These are phyloP conservation scores for Apostichopus japonicus DNA, from an alignment of 35 echinoderm and acorn worm species.

Conservation along the genomic window DNA sequence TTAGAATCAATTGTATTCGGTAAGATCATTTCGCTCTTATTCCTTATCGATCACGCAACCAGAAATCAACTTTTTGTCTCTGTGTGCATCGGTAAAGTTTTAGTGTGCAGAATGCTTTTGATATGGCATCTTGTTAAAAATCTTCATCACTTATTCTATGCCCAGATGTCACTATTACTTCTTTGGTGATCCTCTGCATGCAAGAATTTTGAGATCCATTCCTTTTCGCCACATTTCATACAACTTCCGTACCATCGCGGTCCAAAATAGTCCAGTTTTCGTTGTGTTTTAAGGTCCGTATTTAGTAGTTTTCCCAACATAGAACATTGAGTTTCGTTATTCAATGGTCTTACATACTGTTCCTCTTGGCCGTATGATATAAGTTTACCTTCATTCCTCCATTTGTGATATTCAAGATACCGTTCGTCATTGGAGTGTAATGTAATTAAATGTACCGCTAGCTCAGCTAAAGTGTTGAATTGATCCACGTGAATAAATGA, in stretches of 20 bases:
- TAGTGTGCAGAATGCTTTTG: too few relatives aligned
- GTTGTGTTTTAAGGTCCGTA: neutral
- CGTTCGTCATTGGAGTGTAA: neutral
- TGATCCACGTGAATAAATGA: slow-evolving; percentile 38
- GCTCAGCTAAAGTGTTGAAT: neutral
- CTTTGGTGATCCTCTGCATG: slow-evolving; percentile 3
- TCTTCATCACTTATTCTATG: neutral
- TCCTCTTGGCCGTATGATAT: slow-evolving; percentile 32
- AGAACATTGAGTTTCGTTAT: slow-evolving; percentile 11
- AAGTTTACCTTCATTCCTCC: slow-evolving; percentile 8
- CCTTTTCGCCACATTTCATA: slow-evolving; percentile 25
- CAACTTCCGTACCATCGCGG: slow-evolving; percentile 21
- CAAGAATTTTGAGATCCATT: neutral
- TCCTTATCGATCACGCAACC: too few relatives aligned
- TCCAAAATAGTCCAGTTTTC: slow-evolving; percentile 26
- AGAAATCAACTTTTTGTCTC: too few relatives aligned
- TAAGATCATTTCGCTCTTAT: too few relatives aligned
- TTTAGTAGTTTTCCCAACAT: neutral
- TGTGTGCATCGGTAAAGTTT: too few relatives aligned
- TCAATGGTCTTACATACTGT: slow-evolving; percentile 13
- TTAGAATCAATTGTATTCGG: too few relatives aligned
- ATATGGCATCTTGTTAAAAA: too few relatives aligned
- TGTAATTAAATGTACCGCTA: neutral
- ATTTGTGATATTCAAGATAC: slow-evolving; percentile 2
- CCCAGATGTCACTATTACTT: neutral